phyloP scores from a whole-genome alignment of 2,797 vertebrate genomes.

The Chiloscyllium punctatum region DNA sequence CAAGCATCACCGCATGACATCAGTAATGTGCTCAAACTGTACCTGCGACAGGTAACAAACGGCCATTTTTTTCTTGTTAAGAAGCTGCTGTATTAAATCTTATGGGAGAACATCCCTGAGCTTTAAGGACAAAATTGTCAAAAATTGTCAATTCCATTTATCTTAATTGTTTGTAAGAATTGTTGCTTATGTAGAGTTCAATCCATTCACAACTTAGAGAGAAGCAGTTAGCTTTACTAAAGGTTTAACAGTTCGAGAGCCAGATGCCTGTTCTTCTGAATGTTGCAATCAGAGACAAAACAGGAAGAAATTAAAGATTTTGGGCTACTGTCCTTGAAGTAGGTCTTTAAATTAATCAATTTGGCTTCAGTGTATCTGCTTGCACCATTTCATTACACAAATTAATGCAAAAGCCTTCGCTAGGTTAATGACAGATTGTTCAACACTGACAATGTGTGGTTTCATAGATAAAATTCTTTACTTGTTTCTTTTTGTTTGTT shows the following conservation, averaged over 20 bases:
- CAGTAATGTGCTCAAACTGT: constrained; percentile 94
- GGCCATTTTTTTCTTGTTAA: neutral
- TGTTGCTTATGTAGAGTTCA: neutral
- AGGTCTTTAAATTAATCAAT: neutral
- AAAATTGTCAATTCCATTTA: neutral
- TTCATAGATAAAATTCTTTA: neutral
- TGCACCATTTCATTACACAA: neutral
- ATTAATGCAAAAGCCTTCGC: neutral
- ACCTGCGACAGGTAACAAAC: constrained; percentile 79
- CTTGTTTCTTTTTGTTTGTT: too few relatives aligned
- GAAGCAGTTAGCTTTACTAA: neutral
- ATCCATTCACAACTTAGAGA: neutral
- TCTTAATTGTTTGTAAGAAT: neutral
- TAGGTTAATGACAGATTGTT: neutral
- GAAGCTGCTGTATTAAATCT: neutral
- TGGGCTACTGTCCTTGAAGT: neutral
- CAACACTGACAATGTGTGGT: neutral
- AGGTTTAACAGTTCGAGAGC: neutral
- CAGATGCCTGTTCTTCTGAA: neutral
- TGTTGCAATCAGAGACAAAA: neutral
- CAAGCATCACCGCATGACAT: constrained; percentile 91
- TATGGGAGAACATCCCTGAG: neutral
- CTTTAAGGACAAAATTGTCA: neutral
- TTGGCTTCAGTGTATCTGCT: neutral
- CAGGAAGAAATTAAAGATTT: neutral